Base-by-base conservation (phyloP, 2,113 vertebrate species). In the Eonycteris spelaea region DNA sequence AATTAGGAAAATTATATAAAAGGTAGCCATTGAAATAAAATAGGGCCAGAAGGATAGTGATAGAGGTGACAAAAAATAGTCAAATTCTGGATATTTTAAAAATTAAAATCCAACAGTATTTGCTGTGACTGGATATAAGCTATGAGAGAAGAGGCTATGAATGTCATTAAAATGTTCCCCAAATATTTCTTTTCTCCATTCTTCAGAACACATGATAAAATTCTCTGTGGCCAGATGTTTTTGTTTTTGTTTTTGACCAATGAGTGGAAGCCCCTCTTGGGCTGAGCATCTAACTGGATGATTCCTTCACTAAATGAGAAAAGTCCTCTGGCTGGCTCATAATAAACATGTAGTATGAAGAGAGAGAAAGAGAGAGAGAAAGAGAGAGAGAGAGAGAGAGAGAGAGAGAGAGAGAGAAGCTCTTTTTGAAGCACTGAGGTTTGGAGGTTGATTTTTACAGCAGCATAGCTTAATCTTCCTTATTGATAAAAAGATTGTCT, bases 41-140 rank as follows among this genome's bases (percentile, higher is more conserved):
- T 63, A 86, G 45, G 19, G 68, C 6, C 4, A 67, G 43, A 22
- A 86, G 77, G 15, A 38, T 18, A 91, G 22, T 68, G 75, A 95
- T 7, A 87, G 21, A 71, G 9, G 8, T 63, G 30, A 61, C 21
- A 6, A 78, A 84, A 92, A 86, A 82, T 12, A 45, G 38, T 57
- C 51, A 90, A 74, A 88, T 61, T 88, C 3, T 61, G 3, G 21
- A 55, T 38, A 83, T 65, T 70, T 89, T 85, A 7, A 89, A 88
- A 95, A 91, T 82, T 21, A 77, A 95, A 95, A 67, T 83, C 15
- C 8, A 89, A 73, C 3, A 82, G 2, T 24, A 89, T 71, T 93
- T 71, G 10, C n/a, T 77, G 30, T 93, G 21, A 74, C 26, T 57
- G 13, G 30, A 87, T 67, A 40, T 68, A 74, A 95, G 2, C 40